A percentile compares a stretch with the other conserved stretches of the same genome.
phyloP scores from a whole-genome alignment of 2,888 invertebrate species.

The Cybosia mesomella region DNA sequence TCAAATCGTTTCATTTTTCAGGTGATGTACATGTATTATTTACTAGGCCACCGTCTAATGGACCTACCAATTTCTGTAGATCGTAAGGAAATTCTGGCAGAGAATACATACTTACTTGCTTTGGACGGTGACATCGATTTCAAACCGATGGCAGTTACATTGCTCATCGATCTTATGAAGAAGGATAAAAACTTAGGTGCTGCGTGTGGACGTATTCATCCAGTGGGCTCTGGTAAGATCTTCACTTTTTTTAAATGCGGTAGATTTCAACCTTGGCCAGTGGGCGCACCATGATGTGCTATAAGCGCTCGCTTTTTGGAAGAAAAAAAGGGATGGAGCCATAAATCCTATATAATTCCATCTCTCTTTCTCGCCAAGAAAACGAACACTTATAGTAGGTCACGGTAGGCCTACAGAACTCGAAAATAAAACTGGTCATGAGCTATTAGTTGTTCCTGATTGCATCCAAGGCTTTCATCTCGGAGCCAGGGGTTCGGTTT shows the following conservation, averaged over 20 bases:
- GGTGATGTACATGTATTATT: conserved; percentile 98
- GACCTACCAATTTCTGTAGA: conserved; percentile 87
- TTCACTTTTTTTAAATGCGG: background rate
- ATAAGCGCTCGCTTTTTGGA: too few relatives aligned
- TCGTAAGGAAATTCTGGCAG: conserved; percentile 89
- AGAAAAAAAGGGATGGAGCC: too few relatives aligned
- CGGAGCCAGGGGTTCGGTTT: too few relatives aligned
- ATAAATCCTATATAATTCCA: too few relatives aligned
- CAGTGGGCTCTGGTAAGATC: conserved; percentile 89
- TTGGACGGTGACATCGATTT: conserved; percentile 97
- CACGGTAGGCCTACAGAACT: too few relatives aligned
- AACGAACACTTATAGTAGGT: too few relatives aligned
- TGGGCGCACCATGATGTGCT: too few relatives aligned
- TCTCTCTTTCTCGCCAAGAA: too few relatives aligned
- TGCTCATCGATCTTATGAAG: conserved; percentile 95
- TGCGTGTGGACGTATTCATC: conserved; percentile 96
- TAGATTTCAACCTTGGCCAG: too few relatives aligned
- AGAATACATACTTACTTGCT: conserved; percentile 94
- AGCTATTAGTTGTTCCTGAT: too few relatives aligned
- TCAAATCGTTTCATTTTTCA: conserved; percentile 50
- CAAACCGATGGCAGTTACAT: conserved; percentile 92
- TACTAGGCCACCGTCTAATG: conserved; percentile 93
- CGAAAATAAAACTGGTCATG: too few relatives aligned
- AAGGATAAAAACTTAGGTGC: conserved; percentile 93
- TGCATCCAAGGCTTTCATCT: too few relatives aligned